These are phyloP conservation scores for Chymomyza caudatula DNA, from an alignment of 2,888 invertebrate species.

Conservation along the genomic window DNA sequence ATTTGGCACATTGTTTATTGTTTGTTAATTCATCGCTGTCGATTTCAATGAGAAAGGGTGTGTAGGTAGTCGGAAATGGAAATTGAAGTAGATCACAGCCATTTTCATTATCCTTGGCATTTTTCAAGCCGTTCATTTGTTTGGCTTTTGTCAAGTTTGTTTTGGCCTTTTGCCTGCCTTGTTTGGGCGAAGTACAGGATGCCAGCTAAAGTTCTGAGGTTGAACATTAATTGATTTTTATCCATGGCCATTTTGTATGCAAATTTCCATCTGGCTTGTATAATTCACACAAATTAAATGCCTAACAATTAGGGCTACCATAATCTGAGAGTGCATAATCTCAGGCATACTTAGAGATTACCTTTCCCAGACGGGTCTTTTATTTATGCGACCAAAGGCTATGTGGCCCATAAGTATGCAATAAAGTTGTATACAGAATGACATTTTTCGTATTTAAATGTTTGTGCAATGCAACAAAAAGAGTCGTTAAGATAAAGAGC, in stretches of 20 bases:
- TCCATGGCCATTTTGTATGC: background rate
- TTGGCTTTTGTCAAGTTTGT: slow-evolving; percentile 3
- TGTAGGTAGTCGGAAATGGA: background rate
- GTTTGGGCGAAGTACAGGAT: background rate
- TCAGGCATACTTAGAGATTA: background rate
- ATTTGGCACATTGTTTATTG: slow-evolving; percentile 68
- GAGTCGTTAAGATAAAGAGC: slow-evolving; percentile 31
- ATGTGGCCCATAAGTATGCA: slow-evolving; percentile 48
- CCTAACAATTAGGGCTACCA: background rate
- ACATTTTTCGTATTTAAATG: slow-evolving; percentile 57
- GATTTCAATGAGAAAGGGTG: no score
- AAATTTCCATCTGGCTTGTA: background rate
- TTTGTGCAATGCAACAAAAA: slow-evolving; percentile 35
- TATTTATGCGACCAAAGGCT: slow-evolving; percentile 25
- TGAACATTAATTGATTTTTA: background rate
- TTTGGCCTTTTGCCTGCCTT: background rate
- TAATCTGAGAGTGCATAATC: background rate
- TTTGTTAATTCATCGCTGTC: slow-evolving; percentile 39
- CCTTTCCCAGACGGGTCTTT: background rate
- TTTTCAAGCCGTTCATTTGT: slow-evolving; percentile 7
- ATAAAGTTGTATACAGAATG: slow-evolving; percentile 55
- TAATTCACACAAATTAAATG: background rate
- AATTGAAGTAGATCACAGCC: slow-evolving; percentile 2
- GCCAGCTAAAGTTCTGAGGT: background rate
- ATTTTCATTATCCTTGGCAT: slow-evolving; percentile 14